phyloP scores from a whole-genome alignment of 1,140 invertebrate species.

The Drosophila persimilis region DNA sequence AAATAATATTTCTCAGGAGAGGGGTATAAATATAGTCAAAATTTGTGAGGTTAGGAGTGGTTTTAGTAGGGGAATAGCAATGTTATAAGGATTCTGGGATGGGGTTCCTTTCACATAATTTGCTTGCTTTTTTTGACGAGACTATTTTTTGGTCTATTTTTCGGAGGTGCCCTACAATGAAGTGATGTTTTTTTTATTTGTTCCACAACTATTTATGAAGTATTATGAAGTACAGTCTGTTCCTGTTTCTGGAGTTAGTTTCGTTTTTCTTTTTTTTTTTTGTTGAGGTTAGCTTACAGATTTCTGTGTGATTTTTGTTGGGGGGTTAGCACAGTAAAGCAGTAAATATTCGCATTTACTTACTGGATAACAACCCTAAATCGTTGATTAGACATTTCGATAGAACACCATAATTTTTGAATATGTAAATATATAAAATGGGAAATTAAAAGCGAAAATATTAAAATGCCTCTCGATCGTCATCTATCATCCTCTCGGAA shows the following conservation, averaged over 20 bases:
- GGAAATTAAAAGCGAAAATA: slow-evolving; percentile 64
- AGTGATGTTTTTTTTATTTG: slow-evolving; percentile 14
- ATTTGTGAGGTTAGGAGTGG: slow-evolving; percentile 17
- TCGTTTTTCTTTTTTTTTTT: slow-evolving; percentile 2
- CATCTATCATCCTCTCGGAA: slow-evolving; percentile 24
- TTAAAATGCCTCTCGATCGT: slow-evolving; percentile 45
- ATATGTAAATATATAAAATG: slow-evolving; percentile 68
- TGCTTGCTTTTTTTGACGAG: slow-evolving; percentile 65
- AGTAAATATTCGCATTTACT: slow-evolving; percentile 85
- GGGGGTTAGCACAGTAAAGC: slow-evolving; percentile 68
- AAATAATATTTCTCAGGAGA: background rate
- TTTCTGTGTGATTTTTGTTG: slow-evolving; percentile 14
- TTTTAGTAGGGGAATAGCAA: slow-evolving; percentile 33
- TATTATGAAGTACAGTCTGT: slow-evolving; percentile 23
- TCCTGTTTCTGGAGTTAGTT: slow-evolving; percentile 53
- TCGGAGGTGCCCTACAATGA: slow-evolving; percentile 34
- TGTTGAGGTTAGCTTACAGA: slow-evolving; percentile 60
- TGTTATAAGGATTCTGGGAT: slow-evolving; percentile 3
- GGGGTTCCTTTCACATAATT: slow-evolving; percentile 29
- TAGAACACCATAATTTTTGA: slow-evolving; percentile 34
- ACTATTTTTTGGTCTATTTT: slow-evolving; percentile 54
- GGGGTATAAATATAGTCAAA: slow-evolving; percentile 14
- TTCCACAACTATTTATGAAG: slow-evolving; percentile 6
- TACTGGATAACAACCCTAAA: slow-evolving; percentile 91
- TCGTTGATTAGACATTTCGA: slow-evolving; percentile 41